Evolutionary conservation across 2,888 invertebrate species (phyloP).

Genomic region (Drosophila macrospina): DNA sequence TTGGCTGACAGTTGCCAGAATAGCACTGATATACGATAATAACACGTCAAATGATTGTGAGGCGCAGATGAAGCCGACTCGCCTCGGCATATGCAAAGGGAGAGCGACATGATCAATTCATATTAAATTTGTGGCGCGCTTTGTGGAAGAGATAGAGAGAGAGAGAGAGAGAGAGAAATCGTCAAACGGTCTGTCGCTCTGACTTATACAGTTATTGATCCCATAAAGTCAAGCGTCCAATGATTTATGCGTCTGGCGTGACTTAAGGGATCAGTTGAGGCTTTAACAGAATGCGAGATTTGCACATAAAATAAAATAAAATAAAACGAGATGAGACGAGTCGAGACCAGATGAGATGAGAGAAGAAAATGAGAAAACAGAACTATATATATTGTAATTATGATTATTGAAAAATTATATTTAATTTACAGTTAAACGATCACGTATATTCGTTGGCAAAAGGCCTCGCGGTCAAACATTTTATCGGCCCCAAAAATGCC

Average conservation of each 20-base stretch:
- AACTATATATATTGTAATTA: constrained; percentile 80
- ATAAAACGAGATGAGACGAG: constrained; percentile 20
- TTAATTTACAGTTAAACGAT: constrained; percentile 84
- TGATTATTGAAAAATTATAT: constrained; percentile 84
- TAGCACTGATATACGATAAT: constrained; percentile 7
- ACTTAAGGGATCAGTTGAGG: constrained; percentile 63
- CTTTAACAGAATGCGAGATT: constrained; percentile 40
- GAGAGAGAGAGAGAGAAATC: constrained; percentile 23
- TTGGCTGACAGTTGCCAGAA: constrained; percentile 19
- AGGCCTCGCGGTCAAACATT: constrained; percentile 40
- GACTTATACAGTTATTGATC: constrained; percentile 62
- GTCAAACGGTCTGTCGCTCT: constrained; percentile 44
- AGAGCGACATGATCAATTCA: constrained; percentile 16
- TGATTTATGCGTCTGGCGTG: constrained; percentile 80
- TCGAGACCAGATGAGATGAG: neutral
- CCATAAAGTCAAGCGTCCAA: constrained; percentile 37
- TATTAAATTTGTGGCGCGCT: constrained; percentile 56
- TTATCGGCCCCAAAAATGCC: constrained; percentile 24
- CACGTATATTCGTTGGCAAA: constrained; percentile 76
- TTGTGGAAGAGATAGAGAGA: constrained; percentile 22
- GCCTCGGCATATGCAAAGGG: constrained; percentile 13
- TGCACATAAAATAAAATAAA: constrained; percentile 22
- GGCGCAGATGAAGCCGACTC: constrained; percentile 35
- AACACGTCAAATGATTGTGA: constrained; percentile 25
- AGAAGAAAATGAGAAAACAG: constrained; percentile 9